Percentiles rank a stretch among this genome's conserved stretches.
These are phyloP conservation scores for Sarcoramphus papa DNA, from an alignment of 2,797 vertebrate genomes.

Conservation along the genomic window DNA sequence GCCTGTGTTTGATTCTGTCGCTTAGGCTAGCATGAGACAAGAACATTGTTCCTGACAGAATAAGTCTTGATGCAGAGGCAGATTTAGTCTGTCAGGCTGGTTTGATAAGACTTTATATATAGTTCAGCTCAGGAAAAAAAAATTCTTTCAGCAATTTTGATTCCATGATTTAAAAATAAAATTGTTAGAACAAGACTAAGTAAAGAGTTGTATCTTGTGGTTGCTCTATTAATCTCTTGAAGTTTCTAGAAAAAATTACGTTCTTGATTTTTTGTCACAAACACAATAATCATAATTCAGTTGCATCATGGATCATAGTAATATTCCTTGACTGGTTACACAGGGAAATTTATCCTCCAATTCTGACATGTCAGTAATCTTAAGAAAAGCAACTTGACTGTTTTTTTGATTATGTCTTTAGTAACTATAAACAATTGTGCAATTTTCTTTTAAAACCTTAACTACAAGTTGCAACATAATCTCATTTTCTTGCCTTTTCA, in stretches of 20 bases:
- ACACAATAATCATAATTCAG: not conserved
- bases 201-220: not conserved
- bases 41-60: conserved; percentile 58
- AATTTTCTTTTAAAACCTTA: not conserved
- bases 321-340: not conserved
- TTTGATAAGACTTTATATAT: conserved; percentile 58
- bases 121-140: conserved; percentile 4
- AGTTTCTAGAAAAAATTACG: not conserved
- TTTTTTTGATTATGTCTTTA: not conserved
- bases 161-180: conserved; percentile 46
- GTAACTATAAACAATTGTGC: not conserved
- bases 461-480: not conserved
- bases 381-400: not conserved
- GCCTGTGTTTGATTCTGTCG: conserved; percentile 17
- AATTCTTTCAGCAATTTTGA: not conserved
- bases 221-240: not conserved
- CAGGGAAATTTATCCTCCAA: conserved; percentile 17
- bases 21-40: conserved; percentile 29
- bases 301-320: conserved; percentile 7
- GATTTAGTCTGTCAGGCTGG: conserved; percentile 55
- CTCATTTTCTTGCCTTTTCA: not conserved
- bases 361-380: conserved; percentile 12
- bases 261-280: conserved; percentile 10
- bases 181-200: not conserved
- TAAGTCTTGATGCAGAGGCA: conserved; percentile 60